These are phyloP conservation scores for Conomelus anceps DNA, from an alignment of 2,888 invertebrate genomes.

Conservation along the genomic window DNA sequence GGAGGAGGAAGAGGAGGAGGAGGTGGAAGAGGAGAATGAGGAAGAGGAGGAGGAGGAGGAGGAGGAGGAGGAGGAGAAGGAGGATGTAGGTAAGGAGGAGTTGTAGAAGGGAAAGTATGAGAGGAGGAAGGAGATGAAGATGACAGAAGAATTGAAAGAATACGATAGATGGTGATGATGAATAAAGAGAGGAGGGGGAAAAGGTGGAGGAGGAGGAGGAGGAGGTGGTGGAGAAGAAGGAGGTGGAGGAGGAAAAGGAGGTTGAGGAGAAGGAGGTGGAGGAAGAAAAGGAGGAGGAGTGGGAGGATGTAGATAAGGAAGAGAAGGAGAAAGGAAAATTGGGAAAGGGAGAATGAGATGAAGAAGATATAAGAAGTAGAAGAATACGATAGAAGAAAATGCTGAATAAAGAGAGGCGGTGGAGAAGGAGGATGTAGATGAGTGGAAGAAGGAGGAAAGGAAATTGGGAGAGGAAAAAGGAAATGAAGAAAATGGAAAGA, in stretches of 20 bases:
- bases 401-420: neutral
- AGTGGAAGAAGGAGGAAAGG: neutral
- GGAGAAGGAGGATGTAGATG: neutral
- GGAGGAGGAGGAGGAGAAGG: neutral
- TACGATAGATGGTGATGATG: too few species aligned
- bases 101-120: neutral
- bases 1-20: neutral
- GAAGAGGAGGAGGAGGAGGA: neutral
- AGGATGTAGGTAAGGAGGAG: neutral
- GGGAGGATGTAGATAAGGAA: neutral
- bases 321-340: neutral
- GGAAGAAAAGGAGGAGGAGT: neutral
- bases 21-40: neutral
- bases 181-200: too few species aligned
- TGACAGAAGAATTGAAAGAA: too few species aligned
- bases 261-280: too few species aligned
- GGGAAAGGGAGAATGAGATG: neutral
- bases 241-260: too few species aligned
- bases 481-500: neutral
- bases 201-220: too few species aligned
- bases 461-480: neutral
- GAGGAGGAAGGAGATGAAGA: too few species aligned
- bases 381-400: too few species aligned
- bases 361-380: neutral
- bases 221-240: too few species aligned